Percentiles rank a stretch among this genome's conserved stretches.
Evolutionary conservation across 2,888 invertebrate species (phyloP).

Genomic region (Chaetoderma sp.): DNA sequence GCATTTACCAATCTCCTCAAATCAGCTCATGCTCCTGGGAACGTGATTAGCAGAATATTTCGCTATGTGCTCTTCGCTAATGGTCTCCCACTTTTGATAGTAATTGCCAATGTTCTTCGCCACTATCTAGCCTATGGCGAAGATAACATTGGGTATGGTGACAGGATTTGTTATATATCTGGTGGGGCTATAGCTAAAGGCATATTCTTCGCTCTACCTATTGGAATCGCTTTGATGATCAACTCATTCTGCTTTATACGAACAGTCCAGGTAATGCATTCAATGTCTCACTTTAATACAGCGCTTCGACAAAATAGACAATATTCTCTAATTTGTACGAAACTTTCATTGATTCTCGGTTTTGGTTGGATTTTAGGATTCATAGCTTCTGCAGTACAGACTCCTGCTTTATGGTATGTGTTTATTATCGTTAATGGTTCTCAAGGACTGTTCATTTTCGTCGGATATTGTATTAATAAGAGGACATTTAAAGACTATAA

Average conservation of each 20-base stretch:
- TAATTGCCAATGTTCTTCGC: background rate
- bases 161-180: slow-evolving; percentile 15
- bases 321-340: slow-evolving; percentile 7
- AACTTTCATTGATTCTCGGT: slow-evolving; percentile 14
- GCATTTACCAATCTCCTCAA: slow-evolving; percentile 1
- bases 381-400: background rate
- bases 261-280: slow-evolving; percentile 3
- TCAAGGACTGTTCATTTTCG: slow-evolving; percentile 21
- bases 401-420: slow-evolving; percentile 15
- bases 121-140: background rate
- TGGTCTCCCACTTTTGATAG: background rate
- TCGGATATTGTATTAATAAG: slow-evolving; percentile 10
- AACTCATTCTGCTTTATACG: slow-evolving; percentile 12
- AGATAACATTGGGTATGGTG: slow-evolving; percentile 16
- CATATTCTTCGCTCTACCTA: slow-evolving; percentile 15
- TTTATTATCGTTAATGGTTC: slow-evolving; percentile 18
- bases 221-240: slow-evolving; percentile 2
- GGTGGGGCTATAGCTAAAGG: background rate
- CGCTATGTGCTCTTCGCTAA: background rate
- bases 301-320: slow-evolving; percentile 1
- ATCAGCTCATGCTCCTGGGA: no score
- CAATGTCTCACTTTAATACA: no score
- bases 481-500: background rate
- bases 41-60: background rate
- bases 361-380: slow-evolving; percentile 22